Base-by-base conservation (phyloP, 2,797 vertebrate genomes). In the Sphenopsis melanotis region DNA sequence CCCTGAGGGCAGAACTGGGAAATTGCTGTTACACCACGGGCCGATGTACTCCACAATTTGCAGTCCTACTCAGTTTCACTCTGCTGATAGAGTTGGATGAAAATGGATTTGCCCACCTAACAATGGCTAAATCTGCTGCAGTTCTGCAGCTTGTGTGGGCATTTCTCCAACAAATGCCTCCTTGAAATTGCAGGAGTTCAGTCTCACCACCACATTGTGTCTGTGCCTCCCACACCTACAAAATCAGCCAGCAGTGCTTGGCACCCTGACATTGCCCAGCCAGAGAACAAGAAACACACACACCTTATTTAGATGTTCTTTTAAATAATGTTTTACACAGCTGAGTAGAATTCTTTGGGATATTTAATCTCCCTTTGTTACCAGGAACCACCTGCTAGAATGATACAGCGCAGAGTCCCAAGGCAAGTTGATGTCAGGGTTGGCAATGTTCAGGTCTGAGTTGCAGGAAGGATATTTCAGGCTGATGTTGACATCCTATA, bases 351-450 rank as follows among this genome's bases (percentile, higher is more conserved):
- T 81, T 87, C 36, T 63, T 63, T 19, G 26, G 37, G 59, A 49
- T 87, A 75, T 81, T 92, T 71, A 77, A 83, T 70, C 41, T 88
- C 36, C n/a, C 47, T 92, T 46, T 84, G 34, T 65, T 83, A 57
- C 68, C 50, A 16, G 34, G 76, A 93, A 34, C 18, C 55, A 89
- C 72, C 74, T 74, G 69, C 37, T 80, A 83, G 57, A 87, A 83
- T 30, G 55, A 79, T 26, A 63, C 0, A 4, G 63, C 0, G 0
- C 49, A 66, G 60, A 17, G 59, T 95, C 60, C 66, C 81, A 11
- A 55, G 44, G 60, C 77, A 89, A 76, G 46, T 75, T 95, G 87
- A 93, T 87, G 82, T 96, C 95, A 96, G 72, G 53, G 68, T 10
- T 96, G 90, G 78, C 77, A 94, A 19, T 27, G 72, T 49, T 95